Percentiles rank a stretch among this genome's conserved stretches.
Conservation (phyloP, 2,797 vertebrate genomes). For the Siniperca obscura region DNA sequence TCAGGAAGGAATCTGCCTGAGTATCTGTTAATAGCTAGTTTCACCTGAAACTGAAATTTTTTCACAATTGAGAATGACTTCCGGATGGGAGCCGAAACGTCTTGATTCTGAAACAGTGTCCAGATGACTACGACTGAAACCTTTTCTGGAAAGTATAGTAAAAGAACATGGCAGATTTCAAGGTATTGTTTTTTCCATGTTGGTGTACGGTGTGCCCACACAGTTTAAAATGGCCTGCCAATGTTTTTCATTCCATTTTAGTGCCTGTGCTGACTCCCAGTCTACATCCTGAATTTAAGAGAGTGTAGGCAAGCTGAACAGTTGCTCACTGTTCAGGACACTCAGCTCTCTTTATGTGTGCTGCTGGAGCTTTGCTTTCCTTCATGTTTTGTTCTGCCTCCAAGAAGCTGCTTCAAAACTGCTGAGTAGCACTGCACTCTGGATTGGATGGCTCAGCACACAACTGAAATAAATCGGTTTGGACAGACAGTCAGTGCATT, state of each 20-base stretch:
- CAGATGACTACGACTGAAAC: no score
- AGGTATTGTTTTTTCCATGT: background rate
- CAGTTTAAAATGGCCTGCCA: conserved; percentile 19
- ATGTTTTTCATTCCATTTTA: conserved; percentile 9
- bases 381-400: conserved; percentile 21
- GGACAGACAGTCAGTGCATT: background rate
- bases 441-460: conserved; percentile 27
- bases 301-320: conserved; percentile 32
- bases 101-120: no score
- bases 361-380: conserved; percentile 3
- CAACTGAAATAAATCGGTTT: conserved; percentile 22
- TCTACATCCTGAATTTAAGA: conserved; percentile 28
- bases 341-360: conserved; percentile 19
- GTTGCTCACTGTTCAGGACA: conserved; percentile 29
- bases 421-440: conserved; percentile 14
- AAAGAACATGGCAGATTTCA: conserved; percentile 1
- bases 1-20: no score
- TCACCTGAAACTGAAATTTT: no score
- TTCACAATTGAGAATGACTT: no score
- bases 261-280: conserved; percentile 15
- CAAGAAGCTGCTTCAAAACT: conserved; percentile 16
- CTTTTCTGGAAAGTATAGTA: background rate
- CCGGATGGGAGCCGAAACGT: no score
- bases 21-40: no score
- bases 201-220: background rate